A percentile compares a stretch with the other conserved stretches of the same genome.
Conservation (phyloP, 2,113 vertebrate genomes). For the Chaetops frenatus region DNA sequence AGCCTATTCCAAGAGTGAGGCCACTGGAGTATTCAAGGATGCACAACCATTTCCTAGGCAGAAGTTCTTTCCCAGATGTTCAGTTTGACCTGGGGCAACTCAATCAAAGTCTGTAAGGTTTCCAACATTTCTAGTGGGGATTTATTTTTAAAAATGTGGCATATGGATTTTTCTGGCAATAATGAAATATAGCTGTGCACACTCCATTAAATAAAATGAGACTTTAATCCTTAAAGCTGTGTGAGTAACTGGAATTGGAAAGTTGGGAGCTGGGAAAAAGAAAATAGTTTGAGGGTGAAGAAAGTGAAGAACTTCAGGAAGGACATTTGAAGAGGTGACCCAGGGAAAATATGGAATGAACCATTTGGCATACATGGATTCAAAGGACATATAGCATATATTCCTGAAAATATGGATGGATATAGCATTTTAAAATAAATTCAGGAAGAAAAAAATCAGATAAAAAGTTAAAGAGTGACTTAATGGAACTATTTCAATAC, state of each 20-base stretch:
- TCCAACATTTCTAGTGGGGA: constrained; percentile 69
- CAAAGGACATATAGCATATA: neutral
- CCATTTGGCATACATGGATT: neutral
- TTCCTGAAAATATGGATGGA: neutral
- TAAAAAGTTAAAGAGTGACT: neutral
- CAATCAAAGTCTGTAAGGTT: constrained; percentile 74
- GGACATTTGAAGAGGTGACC: neutral
- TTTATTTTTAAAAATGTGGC: constrained; percentile 69
- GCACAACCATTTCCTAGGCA: constrained; percentile 59
- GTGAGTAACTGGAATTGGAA: neutral
- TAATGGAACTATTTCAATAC: neutral
- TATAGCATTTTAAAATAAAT: neutral
- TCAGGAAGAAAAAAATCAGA: neutral
- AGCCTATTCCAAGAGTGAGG: constrained; percentile 41
- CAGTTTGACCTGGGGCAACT: constrained; percentile 73
- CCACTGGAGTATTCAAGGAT: constrained; percentile 68
- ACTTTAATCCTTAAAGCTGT: constrained; percentile 15
- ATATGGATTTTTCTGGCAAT: constrained; percentile 74
- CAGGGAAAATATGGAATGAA: neutral
- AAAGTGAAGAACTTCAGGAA: neutral
- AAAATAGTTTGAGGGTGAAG: neutral
- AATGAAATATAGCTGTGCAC: constrained; percentile 38
- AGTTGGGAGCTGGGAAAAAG: neutral
- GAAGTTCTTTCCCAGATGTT: constrained; percentile 76
- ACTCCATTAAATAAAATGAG: constrained; percentile 59